These are phyloP conservation scores for Cordylochernes scorpioides DNA, from an alignment of 2,888 invertebrate genomes.

Conservation along the genomic window DNA sequence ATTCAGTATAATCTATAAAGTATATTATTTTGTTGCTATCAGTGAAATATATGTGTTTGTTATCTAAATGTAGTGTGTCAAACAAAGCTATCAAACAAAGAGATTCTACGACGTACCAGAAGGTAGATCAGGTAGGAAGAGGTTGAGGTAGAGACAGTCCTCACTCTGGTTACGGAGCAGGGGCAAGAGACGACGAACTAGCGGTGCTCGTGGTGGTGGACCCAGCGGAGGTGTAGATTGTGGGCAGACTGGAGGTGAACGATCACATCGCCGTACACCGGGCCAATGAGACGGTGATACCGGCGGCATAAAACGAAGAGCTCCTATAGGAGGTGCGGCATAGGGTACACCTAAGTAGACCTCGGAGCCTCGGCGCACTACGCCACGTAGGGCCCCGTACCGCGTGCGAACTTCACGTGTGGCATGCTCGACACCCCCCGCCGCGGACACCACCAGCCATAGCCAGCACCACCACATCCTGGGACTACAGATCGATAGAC, in stretches of 20 bases:
- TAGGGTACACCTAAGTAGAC: conserved; percentile 24
- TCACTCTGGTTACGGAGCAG: conserved; percentile 67
- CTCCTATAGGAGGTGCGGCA: conserved; percentile 20
- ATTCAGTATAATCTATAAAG: too few relatives aligned
- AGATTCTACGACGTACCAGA: too few relatives aligned
- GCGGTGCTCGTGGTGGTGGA: conserved; percentile 21
- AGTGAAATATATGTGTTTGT: too few relatives aligned
- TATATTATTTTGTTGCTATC: too few relatives aligned
- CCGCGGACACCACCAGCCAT: too few relatives aligned
- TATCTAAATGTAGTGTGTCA: too few relatives aligned
- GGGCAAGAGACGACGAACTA: conserved; percentile 21
- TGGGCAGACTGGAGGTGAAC: conserved; percentile 23
- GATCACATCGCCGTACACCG: conserved; percentile 17
- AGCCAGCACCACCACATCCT: too few relatives aligned
- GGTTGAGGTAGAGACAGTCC: conserved; percentile 84
- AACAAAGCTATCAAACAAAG: too few relatives aligned
- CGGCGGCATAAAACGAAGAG: conserved; percentile 25
- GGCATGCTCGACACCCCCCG: too few relatives aligned
- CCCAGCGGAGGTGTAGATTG: conserved; percentile 22
- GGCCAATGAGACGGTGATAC: conserved; percentile 23
- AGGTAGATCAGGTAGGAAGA: conserved; percentile 80
- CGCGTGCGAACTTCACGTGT: conserved; percentile 53
- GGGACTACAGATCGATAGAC: too few relatives aligned
- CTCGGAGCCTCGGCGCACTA: conserved; percentile 19
- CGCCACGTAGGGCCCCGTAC: conserved; percentile 54